These are phyloP conservation scores for Disparrhopalites patrizii DNA, from an alignment of 2,888 invertebrate genomes.

Conservation along the genomic window DNA sequence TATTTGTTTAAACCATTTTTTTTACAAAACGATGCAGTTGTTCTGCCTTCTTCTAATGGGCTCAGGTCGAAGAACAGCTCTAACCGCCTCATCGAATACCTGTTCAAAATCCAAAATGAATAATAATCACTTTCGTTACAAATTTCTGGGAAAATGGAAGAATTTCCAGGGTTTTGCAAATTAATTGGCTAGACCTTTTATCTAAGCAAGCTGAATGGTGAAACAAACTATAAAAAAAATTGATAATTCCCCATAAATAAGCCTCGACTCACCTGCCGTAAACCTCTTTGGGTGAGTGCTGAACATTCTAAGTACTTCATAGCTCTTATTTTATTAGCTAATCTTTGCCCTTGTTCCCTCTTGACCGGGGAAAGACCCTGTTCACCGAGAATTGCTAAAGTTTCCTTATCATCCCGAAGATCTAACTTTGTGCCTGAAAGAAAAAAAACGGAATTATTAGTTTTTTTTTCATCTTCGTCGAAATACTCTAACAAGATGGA, in stretches of 20 bases:
- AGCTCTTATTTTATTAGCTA: slow-evolving; percentile 97
- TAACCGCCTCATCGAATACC: slow-evolving; percentile 98
- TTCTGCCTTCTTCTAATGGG: slow-evolving; percentile 85
- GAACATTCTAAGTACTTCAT: slow-evolving; percentile 99
- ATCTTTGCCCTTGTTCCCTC: slow-evolving; percentile 87
- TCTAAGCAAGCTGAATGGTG: too few relatives aligned
- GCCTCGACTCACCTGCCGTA: slow-evolving; percentile 66
- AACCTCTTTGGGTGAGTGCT: slow-evolving; percentile 94
- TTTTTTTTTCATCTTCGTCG: too few relatives aligned
- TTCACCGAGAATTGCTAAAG: slow-evolving; percentile 81
- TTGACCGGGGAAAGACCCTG: slow-evolving; percentile 94
- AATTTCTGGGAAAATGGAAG: too few relatives aligned
- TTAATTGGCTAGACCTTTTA: too few relatives aligned
- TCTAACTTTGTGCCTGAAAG: slow-evolving; percentile 92
- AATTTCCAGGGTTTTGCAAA: too few relatives aligned
- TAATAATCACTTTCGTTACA: too few relatives aligned
- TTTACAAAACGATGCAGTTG: slow-evolving; percentile 62
- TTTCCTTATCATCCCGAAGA: slow-evolving; percentile 95
- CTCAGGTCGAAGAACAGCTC: slow-evolving; percentile 94
- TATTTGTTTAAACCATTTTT: not conserved
- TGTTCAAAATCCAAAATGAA: too few relatives aligned
- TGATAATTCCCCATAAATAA: too few relatives aligned
- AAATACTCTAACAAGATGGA: too few relatives aligned
- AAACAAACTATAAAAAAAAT: too few relatives aligned
- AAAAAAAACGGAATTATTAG: slow-evolving; percentile 5